Percentiles rank a stretch among this genome's conserved stretches.
Evolutionary conservation across 2,113 vertebrate genomes (phyloP).

Genomic region (Pyrgilauda ruficollis): DNA sequence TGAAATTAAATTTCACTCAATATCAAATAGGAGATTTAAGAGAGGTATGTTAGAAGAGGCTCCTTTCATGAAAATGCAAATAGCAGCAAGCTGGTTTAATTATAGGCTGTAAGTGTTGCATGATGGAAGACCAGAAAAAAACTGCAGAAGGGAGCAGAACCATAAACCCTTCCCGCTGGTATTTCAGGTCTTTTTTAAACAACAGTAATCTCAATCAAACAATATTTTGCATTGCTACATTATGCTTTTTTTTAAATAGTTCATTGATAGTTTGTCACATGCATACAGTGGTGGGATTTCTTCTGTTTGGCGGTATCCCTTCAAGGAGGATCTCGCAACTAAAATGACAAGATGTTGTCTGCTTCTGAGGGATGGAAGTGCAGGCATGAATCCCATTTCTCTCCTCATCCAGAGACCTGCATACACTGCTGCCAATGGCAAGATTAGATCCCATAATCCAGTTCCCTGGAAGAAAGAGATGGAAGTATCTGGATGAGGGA

Average conservation of each 20-base stretch:
- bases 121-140: background rate
- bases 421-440: background rate
- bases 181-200: background rate
- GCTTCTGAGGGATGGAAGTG: background rate
- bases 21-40: constrained; percentile 17
- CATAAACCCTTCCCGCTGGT: background rate
- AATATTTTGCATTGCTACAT: background rate
- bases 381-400: background rate
- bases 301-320: background rate
- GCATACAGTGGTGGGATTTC: background rate
- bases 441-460: background rate
- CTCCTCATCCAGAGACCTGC: background rate
- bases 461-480: background rate
- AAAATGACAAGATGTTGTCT: background rate
- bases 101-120: constrained; percentile 5
- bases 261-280: background rate
- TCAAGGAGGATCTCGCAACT: background rate
- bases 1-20: background rate
- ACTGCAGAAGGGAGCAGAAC: background rate
- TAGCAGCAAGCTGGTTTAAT: constrained; percentile 55
- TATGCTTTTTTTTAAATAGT: background rate
- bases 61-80: constrained; percentile 45
- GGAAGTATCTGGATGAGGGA: background rate
- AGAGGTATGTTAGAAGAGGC: background rate
- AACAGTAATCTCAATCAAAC: background rate